Evolutionary conservation across 1,140 invertebrate species (phyloP), one percentile per base, ranked within the genome.

Genomic region (Drosophila kanapiae): DNA sequence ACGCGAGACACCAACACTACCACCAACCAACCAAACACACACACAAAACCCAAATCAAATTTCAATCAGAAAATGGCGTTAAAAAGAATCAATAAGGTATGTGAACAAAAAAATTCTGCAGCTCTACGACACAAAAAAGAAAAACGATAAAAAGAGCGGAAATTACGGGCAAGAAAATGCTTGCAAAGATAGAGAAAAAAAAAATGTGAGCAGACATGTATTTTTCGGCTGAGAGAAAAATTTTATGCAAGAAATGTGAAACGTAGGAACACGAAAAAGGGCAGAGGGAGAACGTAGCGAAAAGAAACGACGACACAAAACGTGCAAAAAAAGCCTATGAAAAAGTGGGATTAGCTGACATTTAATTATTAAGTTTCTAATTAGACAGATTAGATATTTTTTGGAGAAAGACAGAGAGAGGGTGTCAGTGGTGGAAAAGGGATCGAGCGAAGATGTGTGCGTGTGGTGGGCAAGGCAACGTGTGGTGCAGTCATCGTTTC

Each of bases 51-150:
- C 80, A 91, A 92, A 92, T 92, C 88, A 92, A 92, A 92, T 92
- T 92, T 90, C 85, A 92, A 91, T 91, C 91, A 91, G 83, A 91
- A 92, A 96, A 98, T 98, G 97, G 97, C 97, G 95, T 96, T 98
- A 95, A 98, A 98, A 96, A 95, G 97, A 96, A 98, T 98, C 95
- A 98, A 98, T 96, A 98, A 98, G 96, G 97, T 97, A 96, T 94
- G 96, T 96, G 92, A 85, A 92, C 78, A 77, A 83, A 86, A 43
- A 56, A 64, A 79, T 58, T 74, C 51, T 64, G 49, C 59, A 79
- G 54, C 31, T 69, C 47, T 53, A 29, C 67, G 18, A 54, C 65
- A 74, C 71, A 29, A 70, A 53, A 42, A 54, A 40, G 23, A 45
- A 58, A 56, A 80, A 47, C 35, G 13, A 38, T 27, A n/a, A n/a